Conservation (phyloP, 1,140 invertebrate genomes). For the Trachymyrmex septentrionalis region DNA sequence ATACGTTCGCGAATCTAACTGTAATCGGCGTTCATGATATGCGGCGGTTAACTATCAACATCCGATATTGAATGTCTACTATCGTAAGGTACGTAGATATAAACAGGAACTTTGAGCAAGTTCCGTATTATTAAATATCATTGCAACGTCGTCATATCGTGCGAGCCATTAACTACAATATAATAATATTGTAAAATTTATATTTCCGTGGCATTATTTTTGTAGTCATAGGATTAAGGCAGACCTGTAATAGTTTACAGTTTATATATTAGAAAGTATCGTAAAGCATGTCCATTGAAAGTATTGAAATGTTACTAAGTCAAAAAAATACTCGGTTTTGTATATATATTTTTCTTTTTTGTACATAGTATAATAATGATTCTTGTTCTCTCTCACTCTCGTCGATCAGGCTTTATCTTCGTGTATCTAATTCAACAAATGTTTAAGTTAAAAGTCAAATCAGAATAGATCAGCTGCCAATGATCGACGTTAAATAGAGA, state of each 20-base stretch:
- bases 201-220: constrained; percentile 57
- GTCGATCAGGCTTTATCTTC: constrained; percentile 20
- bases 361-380: constrained; percentile 44
- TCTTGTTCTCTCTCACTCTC: constrained; percentile 24
- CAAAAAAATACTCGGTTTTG: constrained; percentile 50
- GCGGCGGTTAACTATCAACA: constrained; percentile 71
- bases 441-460: constrained; percentile 13
- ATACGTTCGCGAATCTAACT: constrained; percentile 90
- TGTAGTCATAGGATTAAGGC: constrained; percentile 45
- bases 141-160: constrained; percentile 28
- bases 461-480: constrained; percentile 27
- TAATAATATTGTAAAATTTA: constrained; percentile 28
- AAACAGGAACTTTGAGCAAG: constrained; percentile 69
- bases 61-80: constrained; percentile 58
- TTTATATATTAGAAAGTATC: constrained; percentile 17
- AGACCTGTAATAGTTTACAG: neutral
- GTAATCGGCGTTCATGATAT: constrained; percentile 86
- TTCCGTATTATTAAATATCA: neutral
- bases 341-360: constrained; percentile 28
- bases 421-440: neutral
- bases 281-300: constrained; percentile 23
- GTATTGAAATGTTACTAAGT: constrained; percentile 32
- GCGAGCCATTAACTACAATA: constrained; percentile 29
- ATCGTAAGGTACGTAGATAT: constrained; percentile 34
- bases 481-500: constrained; percentile 27